Base-by-base conservation (phyloP, 1,140 invertebrate genomes). In the Plectrocnemia conspersa region DNA sequence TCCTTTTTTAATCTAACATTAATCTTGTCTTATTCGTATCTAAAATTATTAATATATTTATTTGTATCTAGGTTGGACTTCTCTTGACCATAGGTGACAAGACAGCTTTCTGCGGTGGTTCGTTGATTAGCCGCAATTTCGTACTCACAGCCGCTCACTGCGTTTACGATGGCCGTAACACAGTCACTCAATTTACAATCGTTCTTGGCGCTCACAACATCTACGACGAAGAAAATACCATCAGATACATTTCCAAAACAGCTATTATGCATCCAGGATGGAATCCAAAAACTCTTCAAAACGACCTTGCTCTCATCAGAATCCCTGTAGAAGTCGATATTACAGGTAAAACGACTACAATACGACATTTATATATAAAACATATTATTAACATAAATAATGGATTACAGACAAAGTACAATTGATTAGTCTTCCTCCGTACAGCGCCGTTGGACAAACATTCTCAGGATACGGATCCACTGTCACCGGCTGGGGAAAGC, bases 111-210 rank as follows among this genome's bases (percentile, higher is more conserved):
- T 85, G 82, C 64, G 81, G 82, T 19, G 80, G 76, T 1, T 77
- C 78, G 2, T 67, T 83, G 27, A 77, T 83, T 62, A 79, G 73
- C 38, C 59, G 67, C 19, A 68, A 68, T 58, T 77, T 74, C 64
- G 72, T 82, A 6, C 55, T 82, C 13, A 82, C 80, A 2, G 80
- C 80, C 1, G 80, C 79, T 10, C 80, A 82, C 63, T 82, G 80
- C 63, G 71, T 64, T 11, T 62, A 62, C 44, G 67, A 65, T 1
- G 48, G 46, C 1, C 19, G 40, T 11, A 58, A 47, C 33, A 46
- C 25, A 35, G 55, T 61, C 2, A 41, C 41, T n/a, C 23, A 24
- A 11, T 58, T 63, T 33, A 59, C 71, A 15, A 67, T 77, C 0
- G 69, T 73, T 24, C 55, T 78, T 3, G 77, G 77, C 0, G 76